Percentiles rank a stretch among this genome's conserved stretches.
Conservation (phyloP, 2,797 vertebrate genomes). For the Arnoldichthys spilopterus region DNA sequence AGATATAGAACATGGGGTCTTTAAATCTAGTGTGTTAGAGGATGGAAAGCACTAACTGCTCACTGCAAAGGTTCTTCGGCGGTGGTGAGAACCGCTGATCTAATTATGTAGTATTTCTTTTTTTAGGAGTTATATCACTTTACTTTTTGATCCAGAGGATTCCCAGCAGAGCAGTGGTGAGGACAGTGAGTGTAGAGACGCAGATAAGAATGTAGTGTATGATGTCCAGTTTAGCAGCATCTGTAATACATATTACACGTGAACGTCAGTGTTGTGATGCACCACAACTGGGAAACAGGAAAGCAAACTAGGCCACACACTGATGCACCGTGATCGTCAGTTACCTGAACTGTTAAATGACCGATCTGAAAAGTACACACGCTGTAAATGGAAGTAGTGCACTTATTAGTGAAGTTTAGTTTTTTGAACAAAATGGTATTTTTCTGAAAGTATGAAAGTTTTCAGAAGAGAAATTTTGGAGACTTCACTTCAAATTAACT, state of each 20-base stretch:
- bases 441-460: no score
- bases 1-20: no score
- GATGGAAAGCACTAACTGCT: no score
- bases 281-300: constrained; percentile 31
- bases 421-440: no score
- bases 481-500: no score
- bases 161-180: constrained; percentile 54
- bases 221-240: neutral
- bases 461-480: no score
- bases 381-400: neutral
- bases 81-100: neutral
- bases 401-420: no score
- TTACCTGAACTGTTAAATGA: neutral
- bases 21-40: no score
- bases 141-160: constrained; percentile 68
- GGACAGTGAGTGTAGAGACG: constrained; percentile 36
- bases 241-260: neutral
- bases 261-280: neutral
- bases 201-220: constrained; percentile 36
- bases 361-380: neutral
- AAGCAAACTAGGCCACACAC: constrained; percentile 34
- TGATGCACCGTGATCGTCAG: neutral
- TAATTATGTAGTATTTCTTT: neutral
- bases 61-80: neutral
- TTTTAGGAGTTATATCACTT: constrained; percentile 7